Base-by-base conservation (phyloP, 2,888 invertebrate genomes). In the Plagodis dolabraria region DNA sequence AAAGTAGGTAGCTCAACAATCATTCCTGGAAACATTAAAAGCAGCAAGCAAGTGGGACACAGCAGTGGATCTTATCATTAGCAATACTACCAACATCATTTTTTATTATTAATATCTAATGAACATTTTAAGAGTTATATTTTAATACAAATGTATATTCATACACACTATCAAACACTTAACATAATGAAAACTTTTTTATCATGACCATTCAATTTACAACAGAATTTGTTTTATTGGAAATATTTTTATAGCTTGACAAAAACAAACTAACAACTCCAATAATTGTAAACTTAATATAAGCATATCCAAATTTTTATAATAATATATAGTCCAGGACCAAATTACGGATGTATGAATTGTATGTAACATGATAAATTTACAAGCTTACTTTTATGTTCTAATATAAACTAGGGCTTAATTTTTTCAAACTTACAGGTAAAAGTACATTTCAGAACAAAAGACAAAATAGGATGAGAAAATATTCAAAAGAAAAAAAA, bases 51-150 rank as follows among this genome's bases (percentile, higher is more conserved):
- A 43, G 48, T 8, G 33, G 33, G 40, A 48, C 61, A 61, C 63
- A 65, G 60, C 47, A 55, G 47, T 48, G 38, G 42, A 48, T 47
- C 51, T 50, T 59, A 59, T 60, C 38, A 38, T 40, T 35, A 48
- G 40, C 33, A 51, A 55, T 53, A 47, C 43, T 50, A 59, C 44
- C 38, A 44, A 55, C 47, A 60, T 55, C 7, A 55, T 50, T 51
- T 56, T 46, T 33, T 50, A 53, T 42, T 35, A 40, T 40, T 53
- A 59, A 42, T 11, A 52, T 36, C 58, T 60, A 67, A 60, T 65
- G 67, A 67, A 67, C 67, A 67, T 58, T 52, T 51, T 60, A 59
- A 60, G 55, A 51, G 63, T 52, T 59, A 60, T 47, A 42, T 38
- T 45, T 38, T 48, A 53, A 47, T 57, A 61, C 57, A 60, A 60